These are phyloP conservation scores for Slavum lentiscoides DNA, from an alignment of 2,888 invertebrate species.

Conservation along the genomic window DNA sequence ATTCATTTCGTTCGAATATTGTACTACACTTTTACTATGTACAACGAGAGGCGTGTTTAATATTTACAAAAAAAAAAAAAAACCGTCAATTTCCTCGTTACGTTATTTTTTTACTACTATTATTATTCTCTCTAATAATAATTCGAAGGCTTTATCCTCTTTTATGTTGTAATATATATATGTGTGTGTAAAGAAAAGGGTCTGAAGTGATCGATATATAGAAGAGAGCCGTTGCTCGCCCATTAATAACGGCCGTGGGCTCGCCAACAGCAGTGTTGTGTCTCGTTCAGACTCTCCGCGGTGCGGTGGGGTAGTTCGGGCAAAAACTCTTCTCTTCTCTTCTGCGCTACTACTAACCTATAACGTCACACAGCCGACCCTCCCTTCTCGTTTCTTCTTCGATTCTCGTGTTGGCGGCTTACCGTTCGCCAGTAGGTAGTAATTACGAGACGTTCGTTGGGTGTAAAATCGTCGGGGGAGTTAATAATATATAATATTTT, in stretches of 20 bases:
- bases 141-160: not conserved
- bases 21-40: too few relatives aligned
- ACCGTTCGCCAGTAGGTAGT: not conserved
- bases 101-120: too few relatives aligned
- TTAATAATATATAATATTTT: too few relatives aligned
- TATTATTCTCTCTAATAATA: slow-evolving; percentile 7
- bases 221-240: not conserved
- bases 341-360: too few relatives aligned
- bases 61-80: too few relatives aligned
- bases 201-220: slow-evolving; percentile 16
- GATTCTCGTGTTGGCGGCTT: not conserved
- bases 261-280: slow-evolving; percentile 2
- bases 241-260: slow-evolving; percentile 32
- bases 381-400: slow-evolving; percentile 10
- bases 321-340: slow-evolving; percentile 25
- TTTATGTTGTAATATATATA: not conserved
- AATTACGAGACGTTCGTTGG: slow-evolving; percentile 23
- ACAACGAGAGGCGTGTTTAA: too few relatives aligned
- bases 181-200: slow-evolving; percentile 9
- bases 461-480: not conserved
- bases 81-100: not conserved
- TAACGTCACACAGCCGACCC: too few relatives aligned
- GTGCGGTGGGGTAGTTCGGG: slow-evolving; percentile 16
- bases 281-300: slow-evolving; percentile 36
- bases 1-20: too few relatives aligned